These are phyloP conservation scores for Macrophya annulata DNA, from an alignment of 2,888 invertebrate genomes.

Conservation along the genomic window DNA sequence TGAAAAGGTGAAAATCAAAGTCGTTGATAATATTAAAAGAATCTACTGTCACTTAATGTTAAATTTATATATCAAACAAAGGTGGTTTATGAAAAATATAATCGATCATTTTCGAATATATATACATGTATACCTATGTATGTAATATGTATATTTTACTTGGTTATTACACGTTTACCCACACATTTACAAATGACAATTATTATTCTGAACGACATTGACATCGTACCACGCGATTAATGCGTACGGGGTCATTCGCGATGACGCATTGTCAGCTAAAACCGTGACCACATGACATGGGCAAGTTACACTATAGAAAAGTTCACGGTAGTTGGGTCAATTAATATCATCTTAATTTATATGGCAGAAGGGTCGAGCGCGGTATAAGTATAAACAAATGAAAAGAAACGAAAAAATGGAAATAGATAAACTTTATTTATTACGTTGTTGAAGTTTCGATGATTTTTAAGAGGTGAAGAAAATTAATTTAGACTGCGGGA, in stretches of 20 bases:
- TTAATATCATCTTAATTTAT: constrained; percentile 31
- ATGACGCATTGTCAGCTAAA: constrained; percentile 46
- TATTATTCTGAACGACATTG: constrained; percentile 42
- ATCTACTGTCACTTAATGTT: not conserved
- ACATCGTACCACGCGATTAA: constrained; percentile 48
- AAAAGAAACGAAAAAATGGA: not conserved
- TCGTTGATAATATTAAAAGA: not conserved
- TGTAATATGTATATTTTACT: not conserved
- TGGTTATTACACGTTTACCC: not conserved
- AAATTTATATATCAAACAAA: not conserved
- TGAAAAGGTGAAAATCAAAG: not conserved
- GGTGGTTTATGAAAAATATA: too few species aligned
- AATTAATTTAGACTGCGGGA: not conserved
- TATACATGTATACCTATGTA: not conserved
- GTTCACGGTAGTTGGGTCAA: constrained; percentile 37
- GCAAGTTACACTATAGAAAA: constrained; percentile 29
- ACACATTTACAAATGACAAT: not conserved
- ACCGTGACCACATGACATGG: constrained; percentile 19
- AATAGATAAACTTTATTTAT: not conserved
- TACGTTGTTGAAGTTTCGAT: not conserved
- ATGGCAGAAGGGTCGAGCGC: not conserved
- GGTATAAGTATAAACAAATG: not conserved
- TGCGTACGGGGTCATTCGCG: constrained; percentile 36
- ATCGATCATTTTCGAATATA: too few species aligned
- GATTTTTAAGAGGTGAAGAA: not conserved